phyloP scores from a whole-genome alignment of 1,140 invertebrate genomes.

The Bombus fervidus region DNA sequence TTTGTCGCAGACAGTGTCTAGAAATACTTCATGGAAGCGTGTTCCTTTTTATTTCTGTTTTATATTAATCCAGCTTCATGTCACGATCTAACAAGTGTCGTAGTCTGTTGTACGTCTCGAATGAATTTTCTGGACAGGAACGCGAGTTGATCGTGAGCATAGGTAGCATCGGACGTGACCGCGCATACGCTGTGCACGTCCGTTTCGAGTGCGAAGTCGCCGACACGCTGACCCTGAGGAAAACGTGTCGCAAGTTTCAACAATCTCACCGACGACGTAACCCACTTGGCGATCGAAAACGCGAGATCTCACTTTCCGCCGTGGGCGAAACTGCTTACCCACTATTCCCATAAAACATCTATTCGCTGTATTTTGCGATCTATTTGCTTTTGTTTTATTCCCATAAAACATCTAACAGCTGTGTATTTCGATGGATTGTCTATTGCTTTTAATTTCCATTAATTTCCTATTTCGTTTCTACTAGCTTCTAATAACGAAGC shows the following conservation, averaged over 20 bases:
- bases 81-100: background rate
- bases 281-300: slow-evolving; percentile 43
- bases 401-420: too few relatives aligned
- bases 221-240: slow-evolving; percentile 41
- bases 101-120: background rate
- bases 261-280: slow-evolving; percentile 35
- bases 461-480: too few relatives aligned
- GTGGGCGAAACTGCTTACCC: slow-evolving; percentile 18
- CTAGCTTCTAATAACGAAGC: too few relatives aligned
- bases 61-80: background rate
- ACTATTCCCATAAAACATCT: background rate
- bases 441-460: too few relatives aligned
- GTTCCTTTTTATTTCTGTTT: background rate
- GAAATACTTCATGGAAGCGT: background rate
- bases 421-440: too few relatives aligned
- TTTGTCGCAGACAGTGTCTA: background rate
- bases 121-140: background rate
- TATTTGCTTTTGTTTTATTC: too few relatives aligned
- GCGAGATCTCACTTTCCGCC: slow-evolving; percentile 55
- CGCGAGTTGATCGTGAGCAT: background rate
- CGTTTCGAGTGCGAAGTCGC: slow-evolving; percentile 10
- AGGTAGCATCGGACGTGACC: slow-evolving; percentile 14
- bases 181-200: slow-evolving; percentile 8
- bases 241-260: slow-evolving; percentile 54
- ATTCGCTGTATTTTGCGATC: too few relatives aligned